Conservation (phyloP, 2,113 vertebrate genomes). For the Dasyurus viverrinus region DNA sequence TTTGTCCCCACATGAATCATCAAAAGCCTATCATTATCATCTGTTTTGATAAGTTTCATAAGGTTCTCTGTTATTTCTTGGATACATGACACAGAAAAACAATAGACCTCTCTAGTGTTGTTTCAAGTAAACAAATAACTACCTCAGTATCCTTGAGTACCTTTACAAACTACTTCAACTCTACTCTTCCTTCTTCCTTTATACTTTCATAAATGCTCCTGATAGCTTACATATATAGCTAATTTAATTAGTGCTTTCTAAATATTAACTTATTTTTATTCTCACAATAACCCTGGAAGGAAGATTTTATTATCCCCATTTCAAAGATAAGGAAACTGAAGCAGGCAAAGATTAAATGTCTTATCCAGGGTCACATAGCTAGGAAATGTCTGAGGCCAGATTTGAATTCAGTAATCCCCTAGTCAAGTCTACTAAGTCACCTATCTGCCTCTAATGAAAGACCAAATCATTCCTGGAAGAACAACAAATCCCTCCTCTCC, state of each 20-base stretch:
- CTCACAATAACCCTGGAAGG: not conserved
- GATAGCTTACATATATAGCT: not conserved
- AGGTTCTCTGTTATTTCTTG: not conserved
- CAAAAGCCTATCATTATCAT: not conserved
- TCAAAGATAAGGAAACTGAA: not conserved
- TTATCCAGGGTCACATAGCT: not conserved
- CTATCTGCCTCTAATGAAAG: not conserved
- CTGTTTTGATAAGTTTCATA: not conserved
- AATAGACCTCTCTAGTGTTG: not conserved
- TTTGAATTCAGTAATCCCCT: not conserved
- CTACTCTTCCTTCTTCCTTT: not conserved
- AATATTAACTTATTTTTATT: not conserved
- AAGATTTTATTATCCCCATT: not conserved
- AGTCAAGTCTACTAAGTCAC: not conserved
- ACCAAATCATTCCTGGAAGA: not conserved
- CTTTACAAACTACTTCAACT: not conserved
- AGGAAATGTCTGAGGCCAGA: not conserved
- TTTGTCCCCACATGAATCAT: not conserved
- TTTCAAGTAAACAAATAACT: not conserved
- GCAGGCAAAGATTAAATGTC: not conserved
- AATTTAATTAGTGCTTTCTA: not conserved
- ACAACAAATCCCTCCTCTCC: not conserved
- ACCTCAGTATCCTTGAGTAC: not conserved
- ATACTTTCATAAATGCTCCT: not conserved
- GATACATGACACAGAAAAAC: not conserved